Percentiles rank a stretch among this genome's conserved stretches.
phyloP scores from a whole-genome alignment of 2,797 vertebrate genomes.

The Lagodon rhomboides region DNA sequence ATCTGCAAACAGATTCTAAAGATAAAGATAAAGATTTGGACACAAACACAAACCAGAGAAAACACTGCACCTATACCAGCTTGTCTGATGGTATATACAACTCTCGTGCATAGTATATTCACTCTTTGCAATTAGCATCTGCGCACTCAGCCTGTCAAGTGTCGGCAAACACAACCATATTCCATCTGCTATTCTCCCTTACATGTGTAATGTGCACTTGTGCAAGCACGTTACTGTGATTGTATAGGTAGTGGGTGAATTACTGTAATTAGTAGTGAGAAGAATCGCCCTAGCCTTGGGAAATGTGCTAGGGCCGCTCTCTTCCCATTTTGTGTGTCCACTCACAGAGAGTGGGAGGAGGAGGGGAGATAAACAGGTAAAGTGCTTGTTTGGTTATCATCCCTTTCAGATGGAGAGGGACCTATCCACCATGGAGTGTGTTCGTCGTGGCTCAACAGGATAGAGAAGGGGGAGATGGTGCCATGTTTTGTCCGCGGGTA shows the following conservation, averaged over 20 bases:
- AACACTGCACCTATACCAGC: background rate
- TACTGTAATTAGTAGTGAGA: constrained; percentile 52
- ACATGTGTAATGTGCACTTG: constrained; percentile 8
- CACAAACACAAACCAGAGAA: background rate
- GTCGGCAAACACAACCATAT: constrained; percentile 16
- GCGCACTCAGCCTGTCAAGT: constrained; percentile 22
- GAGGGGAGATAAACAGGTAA: constrained; percentile 51
- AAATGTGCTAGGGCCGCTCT: constrained; percentile 49
- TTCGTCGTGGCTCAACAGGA: constrained; percentile 97
- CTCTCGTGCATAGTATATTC: background rate
- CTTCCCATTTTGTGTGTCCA: constrained; percentile 54
- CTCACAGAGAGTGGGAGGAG: constrained; percentile 58
- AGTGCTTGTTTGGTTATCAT: constrained; percentile 64
- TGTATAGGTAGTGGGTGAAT: constrained; percentile 62
- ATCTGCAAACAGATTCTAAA: constrained; percentile 23
- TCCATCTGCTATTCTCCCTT: constrained; percentile 25
- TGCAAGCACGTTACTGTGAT: constrained; percentile 63
- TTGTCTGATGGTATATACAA: background rate
- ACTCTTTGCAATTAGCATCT: constrained; percentile 11
- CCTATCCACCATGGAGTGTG: constrained; percentile 97
- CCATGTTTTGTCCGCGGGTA: constrained; percentile 98
- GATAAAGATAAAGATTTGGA: constrained; percentile 34
- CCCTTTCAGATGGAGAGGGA: constrained; percentile 91
- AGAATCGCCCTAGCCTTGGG: constrained; percentile 46
- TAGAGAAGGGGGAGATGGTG: constrained; percentile 92